A percentile compares a stretch with the other conserved stretches of the same genome.
Evolutionary conservation across 2,888 invertebrate genomes (phyloP).

Genomic region (Drosophila nr. medialis): DNA sequence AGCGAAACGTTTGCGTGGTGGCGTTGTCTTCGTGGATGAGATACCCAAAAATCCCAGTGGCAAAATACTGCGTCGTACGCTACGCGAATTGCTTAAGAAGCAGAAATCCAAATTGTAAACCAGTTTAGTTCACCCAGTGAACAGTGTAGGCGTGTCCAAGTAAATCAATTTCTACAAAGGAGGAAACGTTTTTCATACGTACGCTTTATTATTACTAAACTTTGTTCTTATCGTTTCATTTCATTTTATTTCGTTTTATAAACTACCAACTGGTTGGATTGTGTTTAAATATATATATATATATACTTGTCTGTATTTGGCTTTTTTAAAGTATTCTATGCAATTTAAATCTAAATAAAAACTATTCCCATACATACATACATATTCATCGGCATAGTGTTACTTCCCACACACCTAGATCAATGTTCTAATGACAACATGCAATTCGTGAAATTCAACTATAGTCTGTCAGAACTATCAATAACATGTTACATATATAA

Average conservation of each 20-base stretch:
- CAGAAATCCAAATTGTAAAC: slow-evolving; percentile 83
- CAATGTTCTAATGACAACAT: slow-evolving; percentile 30
- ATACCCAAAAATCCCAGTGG: slow-evolving; percentile 92
- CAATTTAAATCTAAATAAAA: slow-evolving; percentile 77
- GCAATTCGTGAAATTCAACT: slow-evolving; percentile 29
- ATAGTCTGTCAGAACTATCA: slow-evolving; percentile 59
- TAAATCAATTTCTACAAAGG: slow-evolving; percentile 51
- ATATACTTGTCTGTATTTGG: slow-evolving; percentile 56
- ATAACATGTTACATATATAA: slow-evolving; percentile 77
- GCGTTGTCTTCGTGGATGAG: slow-evolving; percentile 89
- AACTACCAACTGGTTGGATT: slow-evolving; percentile 75
- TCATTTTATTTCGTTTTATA: slow-evolving; percentile 61
- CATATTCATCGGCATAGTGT: slow-evolving; percentile 19
- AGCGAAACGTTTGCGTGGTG: slow-evolving; percentile 90
- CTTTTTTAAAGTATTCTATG: slow-evolving; percentile 64
- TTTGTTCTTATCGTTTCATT: slow-evolving; percentile 57
- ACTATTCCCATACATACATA: slow-evolving; percentile 50
- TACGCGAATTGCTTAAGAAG: slow-evolving; percentile 81
- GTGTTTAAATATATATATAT: slow-evolving; percentile 33
- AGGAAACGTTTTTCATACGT: slow-evolving; percentile 46
- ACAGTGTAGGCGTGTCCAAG: slow-evolving; percentile 3
- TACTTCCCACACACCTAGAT: slow-evolving; percentile 35
- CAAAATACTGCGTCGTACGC: slow-evolving; percentile 89
- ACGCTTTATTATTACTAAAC: slow-evolving; percentile 69
- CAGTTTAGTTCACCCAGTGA: not conserved